phyloP scores from a whole-genome alignment of 2,797 vertebrate species.

The Alectoris magna region DNA sequence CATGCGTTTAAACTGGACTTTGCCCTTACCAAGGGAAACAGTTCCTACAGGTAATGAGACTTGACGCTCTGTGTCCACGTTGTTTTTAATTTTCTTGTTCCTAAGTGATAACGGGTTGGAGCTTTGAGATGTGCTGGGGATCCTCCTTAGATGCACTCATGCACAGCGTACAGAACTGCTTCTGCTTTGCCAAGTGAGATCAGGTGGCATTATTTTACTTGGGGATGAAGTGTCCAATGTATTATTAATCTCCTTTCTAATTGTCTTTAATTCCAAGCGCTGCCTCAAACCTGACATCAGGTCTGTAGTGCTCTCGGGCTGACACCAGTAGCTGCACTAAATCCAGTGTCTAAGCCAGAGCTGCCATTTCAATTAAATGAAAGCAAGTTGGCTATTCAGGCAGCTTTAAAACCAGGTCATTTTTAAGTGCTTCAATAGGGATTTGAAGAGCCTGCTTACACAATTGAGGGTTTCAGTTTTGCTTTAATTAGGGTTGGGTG shows the following conservation, averaged over 20 bases:
- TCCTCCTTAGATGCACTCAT: neutral
- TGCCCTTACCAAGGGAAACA: neutral
- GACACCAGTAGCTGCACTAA: neutral
- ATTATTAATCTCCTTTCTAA: neutral
- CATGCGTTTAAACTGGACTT: neutral
- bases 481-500: neutral
- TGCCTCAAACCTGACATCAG: neutral
- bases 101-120: neutral
- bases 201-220: neutral
- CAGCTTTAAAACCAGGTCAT: constrained; percentile 4
- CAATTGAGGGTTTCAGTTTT: neutral
- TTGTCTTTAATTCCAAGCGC: neutral
- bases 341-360: neutral
- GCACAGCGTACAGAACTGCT: neutral
- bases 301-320: neutral
- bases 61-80: neutral
- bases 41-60: neutral
- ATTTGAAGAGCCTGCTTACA: neutral
- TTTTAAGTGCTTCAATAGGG: neutral
- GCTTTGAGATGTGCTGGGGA: neutral
- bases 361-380: neutral
- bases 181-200: neutral
- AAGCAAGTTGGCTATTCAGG: neutral
- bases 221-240: neutral
- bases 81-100: neutral